Evolutionary conservation across 2,113 vertebrate genomes (phyloP).

Genomic region (Urocynchramus pylzowi): DNA sequence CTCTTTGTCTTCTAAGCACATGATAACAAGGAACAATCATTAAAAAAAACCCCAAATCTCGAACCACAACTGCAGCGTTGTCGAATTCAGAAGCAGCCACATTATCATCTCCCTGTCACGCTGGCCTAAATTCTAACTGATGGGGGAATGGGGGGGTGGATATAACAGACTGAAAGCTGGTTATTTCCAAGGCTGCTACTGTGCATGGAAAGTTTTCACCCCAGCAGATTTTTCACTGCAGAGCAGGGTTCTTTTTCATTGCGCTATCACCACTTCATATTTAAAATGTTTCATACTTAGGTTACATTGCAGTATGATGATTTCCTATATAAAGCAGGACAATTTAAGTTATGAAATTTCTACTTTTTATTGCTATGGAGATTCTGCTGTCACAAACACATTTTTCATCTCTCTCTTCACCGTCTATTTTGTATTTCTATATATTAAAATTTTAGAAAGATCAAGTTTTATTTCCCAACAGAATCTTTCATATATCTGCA

Average conservation of each 20-base stretch:
- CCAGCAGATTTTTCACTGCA: not conserved
- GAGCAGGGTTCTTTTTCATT: not conserved
- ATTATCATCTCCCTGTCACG: not conserved
- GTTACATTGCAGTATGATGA: not conserved
- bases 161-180: not conserved
- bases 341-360: not conserved
- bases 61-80: not conserved
- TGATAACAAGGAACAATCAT: not conserved
- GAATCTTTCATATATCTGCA: not conserved
- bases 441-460: not conserved
- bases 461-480: not conserved
- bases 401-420: not conserved
- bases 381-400: not conserved
- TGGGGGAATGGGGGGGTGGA: not conserved
- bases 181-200: not conserved
- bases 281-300: not conserved
- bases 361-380: not conserved
- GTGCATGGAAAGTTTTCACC: not conserved
- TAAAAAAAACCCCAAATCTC: not conserved
- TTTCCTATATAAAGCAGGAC: not conserved
- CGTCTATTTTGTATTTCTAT: not conserved
- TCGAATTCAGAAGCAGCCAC: not conserved
- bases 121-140: not conserved
- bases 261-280: not conserved
- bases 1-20: conserved; percentile 3